Evolutionary conservation across 2,113 vertebrate species (phyloP).

Genomic region (Phylloscopus trochiloides): DNA sequence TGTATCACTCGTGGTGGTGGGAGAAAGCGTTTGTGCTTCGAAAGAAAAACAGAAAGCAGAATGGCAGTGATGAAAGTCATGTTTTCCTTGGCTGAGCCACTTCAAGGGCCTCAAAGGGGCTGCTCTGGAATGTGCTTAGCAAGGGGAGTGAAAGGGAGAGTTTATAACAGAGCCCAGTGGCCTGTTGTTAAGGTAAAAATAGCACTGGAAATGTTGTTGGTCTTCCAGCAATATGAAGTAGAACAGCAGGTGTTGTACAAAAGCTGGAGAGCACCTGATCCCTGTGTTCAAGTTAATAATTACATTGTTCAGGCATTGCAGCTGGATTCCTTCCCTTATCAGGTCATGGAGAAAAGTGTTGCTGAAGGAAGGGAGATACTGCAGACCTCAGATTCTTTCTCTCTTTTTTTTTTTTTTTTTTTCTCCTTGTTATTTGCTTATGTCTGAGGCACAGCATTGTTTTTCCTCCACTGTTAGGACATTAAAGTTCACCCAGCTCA

Average conservation of each 20-base stretch:
- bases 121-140: conserved; percentile 58
- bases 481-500: neutral
- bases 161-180: neutral
- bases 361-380: neutral
- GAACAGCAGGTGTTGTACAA: conserved; percentile 59
- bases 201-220: conserved; percentile 25
- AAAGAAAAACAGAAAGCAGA: conserved; percentile 58
- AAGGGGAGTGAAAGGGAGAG: conserved; percentile 52
- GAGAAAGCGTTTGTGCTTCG: conserved; percentile 8
- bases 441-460: conserved; percentile 15
- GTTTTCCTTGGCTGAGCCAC: conserved; percentile 54
- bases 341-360: neutral
- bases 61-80: conserved; percentile 38
- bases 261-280: conserved; percentile 45
- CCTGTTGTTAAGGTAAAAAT: conserved; percentile 54
- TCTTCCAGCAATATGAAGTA: conserved; percentile 1
- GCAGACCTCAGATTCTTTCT: neutral
- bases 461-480: neutral
- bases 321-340: neutral
- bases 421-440: neutral
- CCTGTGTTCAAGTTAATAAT: conserved; percentile 27
- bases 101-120: conserved; percentile 57
- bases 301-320: neutral
- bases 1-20: neutral
- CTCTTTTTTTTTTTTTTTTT: neutral